phyloP scores from a whole-genome alignment of 2,797 vertebrate species.

The Falco peregrinus region DNA sequence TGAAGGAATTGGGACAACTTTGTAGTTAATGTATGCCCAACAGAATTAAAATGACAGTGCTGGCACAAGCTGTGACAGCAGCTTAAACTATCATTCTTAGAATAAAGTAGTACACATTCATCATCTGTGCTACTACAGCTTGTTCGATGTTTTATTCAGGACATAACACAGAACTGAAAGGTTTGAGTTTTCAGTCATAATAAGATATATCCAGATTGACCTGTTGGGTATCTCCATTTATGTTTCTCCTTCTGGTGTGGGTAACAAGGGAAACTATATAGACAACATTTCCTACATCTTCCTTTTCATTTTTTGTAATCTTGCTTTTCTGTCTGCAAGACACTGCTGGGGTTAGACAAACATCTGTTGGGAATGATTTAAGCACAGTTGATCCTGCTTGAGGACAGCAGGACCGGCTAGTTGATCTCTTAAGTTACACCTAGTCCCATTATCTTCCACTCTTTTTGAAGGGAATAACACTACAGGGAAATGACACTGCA shows the following conservation, averaged over 20 bases:
- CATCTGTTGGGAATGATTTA: slow-evolving; percentile 36
- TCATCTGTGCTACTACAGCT: not conserved
- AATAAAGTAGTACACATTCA: not conserved
- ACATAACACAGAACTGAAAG: not conserved
- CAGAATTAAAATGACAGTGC: not conserved
- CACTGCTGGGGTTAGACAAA: not conserved
- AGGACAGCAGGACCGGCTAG: slow-evolving; percentile 15
- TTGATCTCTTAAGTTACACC: slow-evolving; percentile 4
- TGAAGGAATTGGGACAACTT: slow-evolving; percentile 5
- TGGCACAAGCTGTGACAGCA: not conserved
- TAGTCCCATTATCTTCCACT: slow-evolving; percentile 43
- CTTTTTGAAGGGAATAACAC: not conserved
- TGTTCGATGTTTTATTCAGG: not conserved
- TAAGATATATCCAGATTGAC: not conserved
- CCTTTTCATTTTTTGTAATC: not conserved
- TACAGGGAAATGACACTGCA: slow-evolving; percentile 3
- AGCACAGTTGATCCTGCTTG: slow-evolving; percentile 16
- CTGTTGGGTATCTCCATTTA: not conserved
- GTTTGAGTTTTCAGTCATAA: not conserved
- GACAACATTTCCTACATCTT: not conserved
- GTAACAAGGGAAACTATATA: not conserved
- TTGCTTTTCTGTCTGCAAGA: not conserved
- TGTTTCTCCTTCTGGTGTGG: not conserved
- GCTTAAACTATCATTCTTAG: not conserved
- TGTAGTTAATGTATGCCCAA: not conserved